Percentiles rank a stretch among this genome's conserved stretches.
phyloP scores from a whole-genome alignment of 2,113 vertebrate species.

The Marcusenius ussheri region DNA sequence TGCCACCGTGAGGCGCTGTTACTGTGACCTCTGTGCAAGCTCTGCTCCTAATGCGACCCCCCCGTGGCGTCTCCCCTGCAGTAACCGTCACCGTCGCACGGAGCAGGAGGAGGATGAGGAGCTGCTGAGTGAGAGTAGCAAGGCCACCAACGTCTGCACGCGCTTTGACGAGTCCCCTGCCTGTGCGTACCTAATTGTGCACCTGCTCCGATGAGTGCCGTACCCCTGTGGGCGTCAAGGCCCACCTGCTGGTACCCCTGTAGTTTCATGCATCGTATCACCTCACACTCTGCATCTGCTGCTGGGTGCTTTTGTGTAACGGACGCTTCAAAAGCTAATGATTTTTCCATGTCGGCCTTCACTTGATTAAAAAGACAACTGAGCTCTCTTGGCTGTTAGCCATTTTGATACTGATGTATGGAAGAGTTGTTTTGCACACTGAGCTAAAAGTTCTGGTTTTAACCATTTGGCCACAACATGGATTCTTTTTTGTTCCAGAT shows the following conservation, averaged over 20 bases:
- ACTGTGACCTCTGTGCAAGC: neutral
- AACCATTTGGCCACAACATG: neutral
- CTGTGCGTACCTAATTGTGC: constrained; percentile 60
- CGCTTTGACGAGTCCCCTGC: constrained; percentile 93
- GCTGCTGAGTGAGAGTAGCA: constrained; percentile 86
- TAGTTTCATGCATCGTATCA: neutral
- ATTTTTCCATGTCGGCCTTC: neutral
- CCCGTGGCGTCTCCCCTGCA: constrained; percentile 35
- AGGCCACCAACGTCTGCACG: constrained; percentile 88
- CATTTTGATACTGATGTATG: neutral
- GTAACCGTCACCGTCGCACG: constrained; percentile 88
- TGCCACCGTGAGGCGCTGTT: neutral
- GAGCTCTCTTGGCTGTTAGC: neutral
- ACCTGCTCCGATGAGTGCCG: neutral
- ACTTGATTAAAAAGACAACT: neutral
- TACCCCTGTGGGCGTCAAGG: neutral
- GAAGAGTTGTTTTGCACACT: neutral
- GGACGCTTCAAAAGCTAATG: neutral
- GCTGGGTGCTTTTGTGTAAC: neutral
- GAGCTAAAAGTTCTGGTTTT: neutral
- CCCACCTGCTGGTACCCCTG: neutral
- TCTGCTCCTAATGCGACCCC: neutral
- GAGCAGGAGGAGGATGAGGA: constrained; percentile 97
- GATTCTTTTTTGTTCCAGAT: constrained; percentile 57
- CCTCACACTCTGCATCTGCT: neutral